Percentiles rank a stretch among this genome's conserved stretches.
These are phyloP conservation scores for Lethenteron camtschaticum DNA, from an alignment of 2,113 vertebrate species.

Conservation along the genomic window DNA sequence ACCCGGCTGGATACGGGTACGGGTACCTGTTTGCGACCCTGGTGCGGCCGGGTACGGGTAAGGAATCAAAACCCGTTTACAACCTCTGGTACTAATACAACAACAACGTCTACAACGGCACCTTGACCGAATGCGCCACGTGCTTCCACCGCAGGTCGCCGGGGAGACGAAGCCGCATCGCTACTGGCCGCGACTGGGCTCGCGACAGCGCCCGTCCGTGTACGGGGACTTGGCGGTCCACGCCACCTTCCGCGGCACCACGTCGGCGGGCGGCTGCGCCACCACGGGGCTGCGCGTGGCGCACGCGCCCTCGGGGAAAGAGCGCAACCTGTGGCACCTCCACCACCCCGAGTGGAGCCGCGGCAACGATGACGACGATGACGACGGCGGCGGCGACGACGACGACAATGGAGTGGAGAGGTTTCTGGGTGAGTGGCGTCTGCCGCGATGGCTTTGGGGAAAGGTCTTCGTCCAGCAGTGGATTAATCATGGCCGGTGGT, in stretches of 20 bases:
- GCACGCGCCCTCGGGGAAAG: slow-evolving; percentile 69
- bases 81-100: too few relatives aligned
- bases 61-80: too few relatives aligned
- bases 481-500: too few relatives aligned
- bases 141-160: too few relatives aligned
- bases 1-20: too few relatives aligned
- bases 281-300: slow-evolving; percentile 87
- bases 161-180: slow-evolving; percentile 53
- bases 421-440: slow-evolving; percentile 52
- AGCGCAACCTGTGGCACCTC: slow-evolving; percentile 86
- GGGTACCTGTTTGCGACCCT: too few relatives aligned
- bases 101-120: too few relatives aligned
- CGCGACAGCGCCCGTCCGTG: slow-evolving; percentile 69
- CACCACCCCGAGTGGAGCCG: slow-evolving; percentile 82
- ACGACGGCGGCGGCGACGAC: slow-evolving; percentile 76
- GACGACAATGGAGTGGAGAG: slow-evolving; percentile 32
- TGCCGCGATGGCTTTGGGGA: not conserved
- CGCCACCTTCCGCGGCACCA: slow-evolving; percentile 49
- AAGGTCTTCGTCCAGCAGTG: too few relatives aligned
- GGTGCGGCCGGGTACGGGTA: too few relatives aligned
- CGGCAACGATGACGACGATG: slow-evolving; percentile 15
- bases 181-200: slow-evolving; percentile 87
- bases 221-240: slow-evolving; percentile 91
- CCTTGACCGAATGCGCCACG: too few relatives aligned
- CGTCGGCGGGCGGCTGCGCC: slow-evolving; percentile 85